Conservation (phyloP, 2,113 vertebrate genomes). For the Eonycteris spelaea region DNA sequence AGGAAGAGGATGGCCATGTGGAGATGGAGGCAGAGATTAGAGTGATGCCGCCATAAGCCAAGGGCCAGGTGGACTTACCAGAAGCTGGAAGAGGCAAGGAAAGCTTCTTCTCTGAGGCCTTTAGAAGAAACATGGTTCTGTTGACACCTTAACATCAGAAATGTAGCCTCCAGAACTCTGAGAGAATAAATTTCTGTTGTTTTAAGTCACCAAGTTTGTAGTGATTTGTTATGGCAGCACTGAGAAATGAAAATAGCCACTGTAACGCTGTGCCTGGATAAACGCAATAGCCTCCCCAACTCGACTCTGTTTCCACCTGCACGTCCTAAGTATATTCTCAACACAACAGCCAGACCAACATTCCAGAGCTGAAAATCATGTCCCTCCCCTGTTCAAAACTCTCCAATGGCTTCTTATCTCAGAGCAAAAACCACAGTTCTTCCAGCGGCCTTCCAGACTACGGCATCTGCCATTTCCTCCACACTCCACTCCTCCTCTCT, state of each 20-base stretch:
- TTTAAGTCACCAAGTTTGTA: background rate
- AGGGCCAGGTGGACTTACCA: background rate
- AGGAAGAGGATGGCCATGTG: background rate
- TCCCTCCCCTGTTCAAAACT: background rate
- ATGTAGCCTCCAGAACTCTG: background rate
- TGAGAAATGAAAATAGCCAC: background rate
- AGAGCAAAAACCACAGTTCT: background rate
- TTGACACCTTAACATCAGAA: background rate
- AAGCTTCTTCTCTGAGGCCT: background rate
- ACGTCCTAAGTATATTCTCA: background rate
- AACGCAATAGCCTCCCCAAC: background rate
- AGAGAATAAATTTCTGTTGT: background rate
- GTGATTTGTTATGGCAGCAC: background rate
- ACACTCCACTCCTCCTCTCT: background rate
- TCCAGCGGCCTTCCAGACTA: background rate
- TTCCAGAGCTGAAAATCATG: background rate
- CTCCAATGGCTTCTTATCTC: background rate
- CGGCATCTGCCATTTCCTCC: background rate
- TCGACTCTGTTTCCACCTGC: background rate
- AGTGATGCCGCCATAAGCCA: background rate
- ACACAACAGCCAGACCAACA: background rate
- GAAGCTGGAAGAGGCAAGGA: background rate
- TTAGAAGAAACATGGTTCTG: background rate
- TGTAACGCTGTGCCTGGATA: background rate
- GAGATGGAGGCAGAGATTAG: background rate